These are phyloP conservation scores for Notamacropus eugenii DNA, from an alignment of 2,797 vertebrate genomes.

Conservation along the genomic window DNA sequence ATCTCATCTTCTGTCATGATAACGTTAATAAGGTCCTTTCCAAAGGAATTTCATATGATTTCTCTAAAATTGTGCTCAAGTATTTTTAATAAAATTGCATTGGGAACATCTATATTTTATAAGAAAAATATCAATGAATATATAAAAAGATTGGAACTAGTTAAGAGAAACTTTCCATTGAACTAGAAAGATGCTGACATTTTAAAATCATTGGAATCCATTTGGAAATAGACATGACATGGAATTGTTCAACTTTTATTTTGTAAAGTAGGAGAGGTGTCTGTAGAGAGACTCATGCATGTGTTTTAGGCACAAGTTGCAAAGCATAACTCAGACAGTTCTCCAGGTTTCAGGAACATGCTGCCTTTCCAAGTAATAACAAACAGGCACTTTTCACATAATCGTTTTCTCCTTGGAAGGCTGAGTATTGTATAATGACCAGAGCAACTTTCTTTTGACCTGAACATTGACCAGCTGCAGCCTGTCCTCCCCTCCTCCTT, in stretches of 20 bases:
- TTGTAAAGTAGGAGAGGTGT: not conserved
- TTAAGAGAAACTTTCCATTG: not conserved
- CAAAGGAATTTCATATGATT: not conserved
- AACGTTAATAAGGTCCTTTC: not conserved
- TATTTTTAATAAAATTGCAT: not conserved
- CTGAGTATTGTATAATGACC: not conserved
- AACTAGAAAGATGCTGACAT: not conserved
- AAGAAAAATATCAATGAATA: not conserved
- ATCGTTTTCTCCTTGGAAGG: not conserved
- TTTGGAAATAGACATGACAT: constrained; percentile 10
- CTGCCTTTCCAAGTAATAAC: not conserved
- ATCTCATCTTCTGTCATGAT: not conserved
- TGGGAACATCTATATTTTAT: not conserved
- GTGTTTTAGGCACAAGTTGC: not conserved
- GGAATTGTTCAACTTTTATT: not conserved
- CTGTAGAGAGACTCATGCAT: too few species aligned
- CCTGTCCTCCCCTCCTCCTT: not conserved
- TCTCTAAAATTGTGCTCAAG: not conserved
- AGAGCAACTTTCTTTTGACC: not conserved
- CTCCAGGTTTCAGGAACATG: not conserved
- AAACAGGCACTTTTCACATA: not conserved
- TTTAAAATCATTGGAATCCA: not conserved
- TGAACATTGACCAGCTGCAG: not conserved
- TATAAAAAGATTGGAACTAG: not conserved
- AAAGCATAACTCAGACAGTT: not conserved